Evolutionary conservation across 2,888 invertebrate species (phyloP), one percentile per base, ranked within the genome.

Genomic region (Orchestes rusci): DNA sequence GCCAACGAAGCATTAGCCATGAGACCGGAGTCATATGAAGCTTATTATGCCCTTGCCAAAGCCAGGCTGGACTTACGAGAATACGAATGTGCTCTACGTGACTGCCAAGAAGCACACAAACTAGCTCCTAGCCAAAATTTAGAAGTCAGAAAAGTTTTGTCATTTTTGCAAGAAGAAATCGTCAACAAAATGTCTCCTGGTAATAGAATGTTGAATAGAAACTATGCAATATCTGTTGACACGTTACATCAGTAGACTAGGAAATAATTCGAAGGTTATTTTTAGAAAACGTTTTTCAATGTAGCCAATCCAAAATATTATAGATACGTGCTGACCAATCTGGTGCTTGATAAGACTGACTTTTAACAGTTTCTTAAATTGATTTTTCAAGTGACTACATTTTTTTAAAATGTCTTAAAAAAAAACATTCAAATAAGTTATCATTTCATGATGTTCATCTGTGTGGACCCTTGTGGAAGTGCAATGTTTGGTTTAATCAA

Each of bases 21-120:
- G 48, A 86, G 88, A 53, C 84, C 90, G 2, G 82, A 84, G 62
- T 92, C 91, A 2, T 94, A 89, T 63, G 94, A 94, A 70, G 93
- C 93, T 3, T 91, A 82, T 57, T 94, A 93, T 67, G 92, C 93
- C 3, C 76, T 92, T 64, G 84, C 93, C 0, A 82, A 93, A 61
- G 93, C 92, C 4, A 80, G 83, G 50, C 73, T 91, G 50, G 90
- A 92, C 43, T 72, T 82, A 39, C 79, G 80, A 53, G 71, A 80
- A 3, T 76, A 81, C 17, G 83, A 86, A 54, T 72, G 74, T 39
- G 91, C 93, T 0, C 70, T 92, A 15, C 75, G 78, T 1, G 93
- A 94, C 64, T 82, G 92, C 8, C 77, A 84, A 54, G 81, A 89
- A 63, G 93, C 94, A 1, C 65, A 89, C 17, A 69, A 79, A 20